Percentiles rank a stretch among this genome's conserved stretches.
These are phyloP conservation scores for Steinernema scapterisci DNA, from an alignment of 2,888 invertebrate species.

Conservation along the genomic window DNA sequence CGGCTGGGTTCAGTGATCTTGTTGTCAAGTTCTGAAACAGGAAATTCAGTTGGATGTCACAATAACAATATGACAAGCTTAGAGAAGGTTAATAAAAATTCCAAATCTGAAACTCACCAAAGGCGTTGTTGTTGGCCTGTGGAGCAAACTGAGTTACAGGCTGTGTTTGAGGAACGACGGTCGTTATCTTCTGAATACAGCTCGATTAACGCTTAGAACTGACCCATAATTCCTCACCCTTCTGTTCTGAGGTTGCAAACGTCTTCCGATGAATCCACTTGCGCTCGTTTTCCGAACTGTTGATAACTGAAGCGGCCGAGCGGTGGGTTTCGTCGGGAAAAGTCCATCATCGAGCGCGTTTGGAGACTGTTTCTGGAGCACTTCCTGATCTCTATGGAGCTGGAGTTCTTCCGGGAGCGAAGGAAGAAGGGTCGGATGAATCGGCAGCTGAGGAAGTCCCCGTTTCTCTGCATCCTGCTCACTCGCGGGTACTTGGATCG, in stretches of 20 bases:
- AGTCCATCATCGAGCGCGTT: not conserved
- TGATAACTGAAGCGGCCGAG: not conserved
- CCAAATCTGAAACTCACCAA: not conserved
- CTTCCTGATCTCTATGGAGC: not conserved
- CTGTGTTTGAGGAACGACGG: constrained; percentile 7
- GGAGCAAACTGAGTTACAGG: not conserved
- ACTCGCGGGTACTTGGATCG: not conserved
- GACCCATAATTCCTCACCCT: not conserved
- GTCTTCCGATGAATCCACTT: not conserved
- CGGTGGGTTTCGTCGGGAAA: not conserved
- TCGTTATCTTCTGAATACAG: not conserved
- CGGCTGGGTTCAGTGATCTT: constrained; percentile 2
- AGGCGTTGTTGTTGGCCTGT: not conserved
- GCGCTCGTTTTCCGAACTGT: not conserved
- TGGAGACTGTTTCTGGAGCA: not conserved
- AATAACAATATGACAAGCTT: no score
- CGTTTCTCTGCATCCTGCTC: not conserved
- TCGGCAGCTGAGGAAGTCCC: not conserved
- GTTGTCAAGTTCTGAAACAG: constrained; percentile 14
- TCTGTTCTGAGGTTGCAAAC: not conserved
- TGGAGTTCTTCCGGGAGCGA: not conserved
- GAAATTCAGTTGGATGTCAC: no score
- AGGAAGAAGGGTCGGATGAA: not conserved
- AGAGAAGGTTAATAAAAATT: no score
- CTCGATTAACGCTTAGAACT: not conserved